Conservation (phyloP, 2,113 vertebrate genomes). For the Nothobranchius furzeri region DNA sequence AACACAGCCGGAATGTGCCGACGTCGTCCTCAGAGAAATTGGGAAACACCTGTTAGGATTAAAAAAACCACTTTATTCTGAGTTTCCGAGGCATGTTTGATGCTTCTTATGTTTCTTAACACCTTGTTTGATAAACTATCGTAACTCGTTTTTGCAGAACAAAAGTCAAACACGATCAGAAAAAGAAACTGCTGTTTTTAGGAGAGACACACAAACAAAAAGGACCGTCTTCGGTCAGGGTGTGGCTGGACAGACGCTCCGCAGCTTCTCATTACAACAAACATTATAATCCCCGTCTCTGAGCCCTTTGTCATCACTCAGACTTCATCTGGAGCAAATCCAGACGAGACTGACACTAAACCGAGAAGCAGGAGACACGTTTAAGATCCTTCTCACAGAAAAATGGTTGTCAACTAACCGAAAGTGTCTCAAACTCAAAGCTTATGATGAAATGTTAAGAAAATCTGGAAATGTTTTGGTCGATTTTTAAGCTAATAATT, state of each 20-base stretch:
- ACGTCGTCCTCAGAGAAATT: not conserved
- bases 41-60: not conserved
- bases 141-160: too few species aligned
- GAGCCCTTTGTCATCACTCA: conserved; percentile 2
- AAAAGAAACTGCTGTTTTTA: not conserved
- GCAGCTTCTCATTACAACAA: conserved; percentile 20
- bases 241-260: conserved; percentile 25
- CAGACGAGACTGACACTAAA: not conserved
- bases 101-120: too few species aligned
- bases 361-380: not conserved
- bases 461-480: too few species aligned
- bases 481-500: too few species aligned
- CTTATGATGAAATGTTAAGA: too few species aligned
- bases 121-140: not conserved
- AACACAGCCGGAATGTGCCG: not conserved
- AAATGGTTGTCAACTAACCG: too few species aligned
- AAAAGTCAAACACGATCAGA: too few species aligned
- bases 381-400: too few species aligned
- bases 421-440: too few species aligned
- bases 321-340: not conserved
- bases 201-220: not conserved
- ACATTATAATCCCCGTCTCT: conserved; percentile 31
- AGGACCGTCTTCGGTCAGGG: not conserved
- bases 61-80: too few species aligned
- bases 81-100: too few species aligned